Evolutionary conservation across 1,140 invertebrate genomes (phyloP), one percentile per base, ranked within the genome.

Genomic region (Episyrphus balteatus): DNA sequence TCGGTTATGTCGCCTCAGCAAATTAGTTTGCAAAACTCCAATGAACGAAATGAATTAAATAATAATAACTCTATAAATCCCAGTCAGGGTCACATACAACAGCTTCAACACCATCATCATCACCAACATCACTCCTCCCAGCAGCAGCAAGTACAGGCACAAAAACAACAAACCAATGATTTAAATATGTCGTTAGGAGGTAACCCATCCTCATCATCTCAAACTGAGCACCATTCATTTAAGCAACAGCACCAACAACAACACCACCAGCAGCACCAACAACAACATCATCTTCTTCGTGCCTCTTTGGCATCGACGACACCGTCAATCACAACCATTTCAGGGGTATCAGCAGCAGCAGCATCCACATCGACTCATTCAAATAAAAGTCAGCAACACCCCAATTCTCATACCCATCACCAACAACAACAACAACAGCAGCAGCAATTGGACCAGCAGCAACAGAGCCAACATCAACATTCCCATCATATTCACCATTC

Each of bases 221-320:
- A 54, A 60, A 48, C 48, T 42, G 5, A 51, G 37, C 48, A 10
- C n/a, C 30, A 37, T 39, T 47, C 49, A 56, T 51, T 59, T 55
- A 55, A 53, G 58, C 46, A 62, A 53, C 21, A 45, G 38, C 44
- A 51, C 45, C 37, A 48, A 42, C 39, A 53, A 42, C 47, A 49
- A 30, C 50, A 42, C 26, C 42, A 44, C 8, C 34, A 44, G 18
- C 42, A 32, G 36, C n/a, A 37, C 5, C 19, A 41, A 3, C 39
- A 47, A 51, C 50, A 61, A 39, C 44, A 49, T 48, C 48, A 61
- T 54, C 51, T 56, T 58, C 59, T 64, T 61, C 47, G 46, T 44
- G 46, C 41, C 42, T 31, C 52, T 55, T 26, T 50, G 51, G 14
- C 50, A 54, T 31, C 46, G 47, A 21, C 50, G 51, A 37, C 42